Evolutionary conservation across 2,888 invertebrate species (phyloP).

Genomic region (Philereme vetulata): DNA sequence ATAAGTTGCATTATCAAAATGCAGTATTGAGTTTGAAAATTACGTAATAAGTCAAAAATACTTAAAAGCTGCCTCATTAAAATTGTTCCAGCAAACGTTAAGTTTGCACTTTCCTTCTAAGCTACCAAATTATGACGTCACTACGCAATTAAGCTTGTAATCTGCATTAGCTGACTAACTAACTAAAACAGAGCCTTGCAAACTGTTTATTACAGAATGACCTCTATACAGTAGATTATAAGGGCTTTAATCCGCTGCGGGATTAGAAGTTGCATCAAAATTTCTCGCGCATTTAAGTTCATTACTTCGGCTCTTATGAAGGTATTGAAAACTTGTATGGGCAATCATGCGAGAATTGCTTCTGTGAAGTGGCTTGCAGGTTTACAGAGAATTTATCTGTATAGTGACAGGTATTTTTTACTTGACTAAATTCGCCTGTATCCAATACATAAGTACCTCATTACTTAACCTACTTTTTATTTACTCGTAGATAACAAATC

Average conservation of each 20-base stretch:
- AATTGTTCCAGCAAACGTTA: too few species aligned
- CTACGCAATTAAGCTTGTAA: slow-evolving; percentile 21
- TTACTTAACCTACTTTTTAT: too few species aligned
- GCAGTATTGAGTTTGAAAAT: too few species aligned
- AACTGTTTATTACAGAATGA: slow-evolving; percentile 4
- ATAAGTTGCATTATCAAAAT: too few species aligned
- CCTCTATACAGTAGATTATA: slow-evolving; percentile 4
- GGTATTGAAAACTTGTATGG: slow-evolving; percentile 12
- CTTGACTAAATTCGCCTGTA: too few species aligned
- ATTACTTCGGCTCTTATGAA: slow-evolving; percentile 9
- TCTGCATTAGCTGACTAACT: slow-evolving; percentile 23
- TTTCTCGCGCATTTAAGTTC: slow-evolving; percentile 10
- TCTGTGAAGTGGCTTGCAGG: slow-evolving; percentile 1
- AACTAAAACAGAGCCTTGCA: slow-evolving; percentile 7
- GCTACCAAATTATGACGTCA: slow-evolving; percentile 15
- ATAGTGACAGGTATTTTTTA: too few species aligned
- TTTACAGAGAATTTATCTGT: neutral
- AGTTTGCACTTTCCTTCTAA: neutral
- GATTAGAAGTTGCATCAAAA: slow-evolving; percentile 3
- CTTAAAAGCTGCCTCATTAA: too few species aligned
- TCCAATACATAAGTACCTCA: too few species aligned
- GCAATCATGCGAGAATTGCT: slow-evolving; percentile 6
- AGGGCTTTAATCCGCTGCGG: slow-evolving; percentile 1
- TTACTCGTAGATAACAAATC: too few species aligned
- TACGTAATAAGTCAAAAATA: too few species aligned